Conservation (phyloP, 2,797 vertebrate genomes). For the Hyperoplus immaculatus region DNA sequence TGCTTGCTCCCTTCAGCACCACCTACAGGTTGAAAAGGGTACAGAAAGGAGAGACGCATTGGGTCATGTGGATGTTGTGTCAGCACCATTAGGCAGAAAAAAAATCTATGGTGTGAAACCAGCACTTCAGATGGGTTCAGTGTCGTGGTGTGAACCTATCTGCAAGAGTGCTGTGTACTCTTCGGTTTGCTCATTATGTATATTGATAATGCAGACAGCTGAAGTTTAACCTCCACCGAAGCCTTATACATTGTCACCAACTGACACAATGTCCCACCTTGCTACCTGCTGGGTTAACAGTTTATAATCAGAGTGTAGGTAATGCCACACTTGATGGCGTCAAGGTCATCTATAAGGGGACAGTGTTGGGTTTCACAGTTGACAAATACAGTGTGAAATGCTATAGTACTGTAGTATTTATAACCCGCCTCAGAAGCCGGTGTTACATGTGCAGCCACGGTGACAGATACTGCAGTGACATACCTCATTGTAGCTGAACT, state of each 20-base stretch:
- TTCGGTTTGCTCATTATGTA: background rate
- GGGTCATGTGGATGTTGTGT: slow-evolving; percentile 41
- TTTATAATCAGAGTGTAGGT: slow-evolving; percentile 30
- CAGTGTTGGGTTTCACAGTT: slow-evolving; percentile 64
- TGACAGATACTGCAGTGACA: slow-evolving; percentile 40
- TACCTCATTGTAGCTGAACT: slow-evolving; percentile 92
- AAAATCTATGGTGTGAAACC: slow-evolving; percentile 27
- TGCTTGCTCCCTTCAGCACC: slow-evolving; percentile 88
- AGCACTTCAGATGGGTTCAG: slow-evolving; percentile 18
- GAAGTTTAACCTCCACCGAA: slow-evolving; percentile 32
- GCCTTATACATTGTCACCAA: slow-evolving; percentile 18
- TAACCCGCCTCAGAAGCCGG: slow-evolving; percentile 51
- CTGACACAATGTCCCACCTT: slow-evolving; percentile 27
- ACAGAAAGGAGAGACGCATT: slow-evolving; percentile 1
- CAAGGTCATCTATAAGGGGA: slow-evolving; percentile 71
- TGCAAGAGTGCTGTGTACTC: background rate
- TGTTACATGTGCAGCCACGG: slow-evolving; percentile 56
- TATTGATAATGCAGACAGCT: slow-evolving; percentile 1
- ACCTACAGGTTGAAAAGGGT: slow-evolving; percentile 74
- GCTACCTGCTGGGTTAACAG: slow-evolving; percentile 39
- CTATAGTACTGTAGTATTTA: slow-evolving; percentile 60
- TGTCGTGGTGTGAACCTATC: slow-evolving; percentile 30
- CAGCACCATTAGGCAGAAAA: slow-evolving; percentile 29
- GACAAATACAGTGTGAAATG: slow-evolving; percentile 53
- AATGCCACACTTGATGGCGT: slow-evolving; percentile 27